phyloP scores from a whole-genome alignment of 2,888 invertebrate genomes.

The Acleris emargana region DNA sequence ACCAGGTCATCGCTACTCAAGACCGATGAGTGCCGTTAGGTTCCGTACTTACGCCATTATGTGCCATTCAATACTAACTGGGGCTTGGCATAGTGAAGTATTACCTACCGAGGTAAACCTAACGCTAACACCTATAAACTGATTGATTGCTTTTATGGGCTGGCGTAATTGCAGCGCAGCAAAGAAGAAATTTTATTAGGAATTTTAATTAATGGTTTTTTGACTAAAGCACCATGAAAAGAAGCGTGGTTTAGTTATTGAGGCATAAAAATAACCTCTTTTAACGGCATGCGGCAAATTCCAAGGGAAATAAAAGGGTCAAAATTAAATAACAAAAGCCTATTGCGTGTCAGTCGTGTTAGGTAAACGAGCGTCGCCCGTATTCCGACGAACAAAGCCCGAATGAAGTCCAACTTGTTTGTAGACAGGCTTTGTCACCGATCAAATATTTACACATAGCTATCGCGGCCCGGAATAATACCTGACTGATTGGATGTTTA shows the following conservation, averaged over 20 bases:
- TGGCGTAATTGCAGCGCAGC: too few species aligned
- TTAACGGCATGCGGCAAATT: slow-evolving; percentile 1
- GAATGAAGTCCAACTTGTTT: slow-evolving; percentile 39
- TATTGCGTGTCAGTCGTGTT: slow-evolving; percentile 17
- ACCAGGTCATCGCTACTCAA: slow-evolving; percentile 34
- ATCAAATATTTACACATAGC: slow-evolving; percentile 55
- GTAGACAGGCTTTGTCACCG: slow-evolving; percentile 43
- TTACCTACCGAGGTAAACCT: slow-evolving; percentile 18
- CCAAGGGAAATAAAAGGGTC: slow-evolving; percentile 16
- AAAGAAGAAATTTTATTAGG: too few species aligned
- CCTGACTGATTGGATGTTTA: slow-evolving; percentile 39
- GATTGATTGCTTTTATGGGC: slow-evolving; percentile 8
- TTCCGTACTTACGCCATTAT: slow-evolving; percentile 42
- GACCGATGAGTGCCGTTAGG: slow-evolving; percentile 56
- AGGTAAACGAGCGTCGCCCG: slow-evolving; percentile 18
- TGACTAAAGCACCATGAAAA: neutral
- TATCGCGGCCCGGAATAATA: slow-evolving; percentile 41
- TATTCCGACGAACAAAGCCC: slow-evolving; percentile 25
- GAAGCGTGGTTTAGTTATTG: too few species aligned
- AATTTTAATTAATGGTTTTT: slow-evolving; percentile 1
- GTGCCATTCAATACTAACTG: slow-evolving; percentile 45
- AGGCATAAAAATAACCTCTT: neutral
- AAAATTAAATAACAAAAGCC: slow-evolving; percentile 21
- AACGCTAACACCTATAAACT: slow-evolving; percentile 3
- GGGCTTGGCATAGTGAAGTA: slow-evolving; percentile 39